A percentile compares a stretch with the other conserved stretches of the same genome.
phyloP scores from a whole-genome alignment of 2,888 invertebrate species.

The Bhutanitis thaidina region DNA sequence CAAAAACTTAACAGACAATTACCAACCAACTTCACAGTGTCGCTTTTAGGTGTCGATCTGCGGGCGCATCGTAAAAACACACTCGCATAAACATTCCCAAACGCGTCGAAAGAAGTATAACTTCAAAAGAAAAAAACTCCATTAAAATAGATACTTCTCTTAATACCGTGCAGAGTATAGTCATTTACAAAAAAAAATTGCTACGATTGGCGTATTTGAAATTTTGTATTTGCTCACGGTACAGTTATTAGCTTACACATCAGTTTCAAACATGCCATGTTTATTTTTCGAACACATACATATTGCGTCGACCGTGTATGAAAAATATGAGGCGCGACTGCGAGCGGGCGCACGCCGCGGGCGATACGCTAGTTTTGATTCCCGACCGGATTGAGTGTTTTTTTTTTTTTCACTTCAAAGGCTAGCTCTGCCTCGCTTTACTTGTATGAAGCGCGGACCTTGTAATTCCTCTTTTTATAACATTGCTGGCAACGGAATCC shows the following conservation, averaged over 20 bases:
- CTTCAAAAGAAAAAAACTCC: too few species aligned
- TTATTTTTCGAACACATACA: conserved; percentile 8
- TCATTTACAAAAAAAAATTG: too few species aligned
- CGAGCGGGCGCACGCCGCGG: neutral
- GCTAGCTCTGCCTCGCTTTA: conserved; percentile 20
- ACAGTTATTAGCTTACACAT: neutral
- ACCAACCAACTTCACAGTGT: too few species aligned
- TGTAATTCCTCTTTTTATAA: conserved; percentile 17
- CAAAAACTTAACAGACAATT: too few species aligned
- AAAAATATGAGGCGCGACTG: conserved; percentile 4
- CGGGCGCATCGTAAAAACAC: too few species aligned
- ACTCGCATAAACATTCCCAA: too few species aligned
- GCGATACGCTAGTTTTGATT: conserved; percentile 16
- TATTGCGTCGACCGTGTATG: conserved; percentile 1
- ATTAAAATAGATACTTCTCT: too few species aligned
- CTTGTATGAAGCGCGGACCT: conserved; percentile 13
- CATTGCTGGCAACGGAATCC: conserved; percentile 16
- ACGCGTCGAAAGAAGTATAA: too few species aligned
- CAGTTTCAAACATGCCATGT: conserved; percentile 4
- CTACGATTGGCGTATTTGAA: neutral
- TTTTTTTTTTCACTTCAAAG: conserved; percentile 25
- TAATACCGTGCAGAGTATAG: too few species aligned
- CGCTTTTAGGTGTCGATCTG: too few species aligned
- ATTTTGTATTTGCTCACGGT: neutral
- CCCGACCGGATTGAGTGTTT: conserved; percentile 23